phyloP scores from a whole-genome alignment of 2,797 vertebrate species.

The Eidolon dupreanum region DNA sequence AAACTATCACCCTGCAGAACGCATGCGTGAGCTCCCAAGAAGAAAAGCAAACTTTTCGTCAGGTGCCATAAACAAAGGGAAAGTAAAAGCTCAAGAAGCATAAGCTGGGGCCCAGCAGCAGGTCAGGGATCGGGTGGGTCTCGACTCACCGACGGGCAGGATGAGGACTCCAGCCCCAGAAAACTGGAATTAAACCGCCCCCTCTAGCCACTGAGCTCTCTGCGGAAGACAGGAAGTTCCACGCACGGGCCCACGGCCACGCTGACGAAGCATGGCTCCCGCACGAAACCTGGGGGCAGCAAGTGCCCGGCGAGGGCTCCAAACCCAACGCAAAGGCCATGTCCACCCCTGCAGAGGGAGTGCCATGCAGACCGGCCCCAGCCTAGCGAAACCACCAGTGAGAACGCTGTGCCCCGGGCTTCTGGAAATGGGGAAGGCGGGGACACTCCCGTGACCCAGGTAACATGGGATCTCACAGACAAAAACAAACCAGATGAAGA shows the following conservation, averaged over 20 bases:
- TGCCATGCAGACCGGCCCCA: background rate
- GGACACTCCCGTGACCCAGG: background rate
- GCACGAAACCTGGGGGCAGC: rapidly evolving
- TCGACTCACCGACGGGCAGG: background rate
- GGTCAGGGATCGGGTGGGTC: rapidly evolving
- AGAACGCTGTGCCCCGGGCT: background rate
- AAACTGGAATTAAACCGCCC: background rate
- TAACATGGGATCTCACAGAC: background rate
- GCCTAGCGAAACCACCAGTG: background rate
- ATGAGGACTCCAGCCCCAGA: rapidly evolving
- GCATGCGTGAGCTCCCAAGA: background rate
- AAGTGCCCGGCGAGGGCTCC: background rate
- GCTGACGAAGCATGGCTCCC: background rate
- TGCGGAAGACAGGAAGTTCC: background rate
- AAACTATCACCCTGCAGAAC: background rate
- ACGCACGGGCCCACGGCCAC: rapidly evolving
- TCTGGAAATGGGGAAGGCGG: background rate
- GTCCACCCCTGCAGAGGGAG: no score
- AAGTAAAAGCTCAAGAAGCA: background rate
- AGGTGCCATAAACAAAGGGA: background rate
- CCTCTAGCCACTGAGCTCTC: rapidly evolving
- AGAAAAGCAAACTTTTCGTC: background rate
- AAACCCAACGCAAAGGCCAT: background rate
- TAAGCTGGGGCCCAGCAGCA: background rate
- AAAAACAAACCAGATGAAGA: background rate